A percentile compares a stretch with the other conserved stretches of the same genome.
These are phyloP conservation scores for Microplitis manilae DNA, from an alignment of 2,888 invertebrate species.

Conservation along the genomic window DNA sequence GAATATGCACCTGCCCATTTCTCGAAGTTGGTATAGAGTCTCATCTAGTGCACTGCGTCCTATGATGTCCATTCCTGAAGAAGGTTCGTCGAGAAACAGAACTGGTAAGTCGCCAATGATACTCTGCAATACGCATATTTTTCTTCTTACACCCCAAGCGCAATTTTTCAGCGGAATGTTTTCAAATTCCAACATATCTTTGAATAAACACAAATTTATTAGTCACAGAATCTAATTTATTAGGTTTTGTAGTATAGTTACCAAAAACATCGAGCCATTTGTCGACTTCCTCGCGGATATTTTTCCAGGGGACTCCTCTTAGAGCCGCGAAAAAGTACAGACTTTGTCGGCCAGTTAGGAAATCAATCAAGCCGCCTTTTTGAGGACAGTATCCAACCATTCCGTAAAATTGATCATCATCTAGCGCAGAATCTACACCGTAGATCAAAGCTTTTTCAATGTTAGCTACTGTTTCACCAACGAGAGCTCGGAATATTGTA, in stretches of 20 bases:
- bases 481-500: slow-evolving; percentile 49
- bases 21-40: slow-evolving; percentile 46
- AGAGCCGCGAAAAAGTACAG: slow-evolving; percentile 48
- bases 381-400: slow-evolving; percentile 54
- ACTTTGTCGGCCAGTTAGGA: slow-evolving; percentile 52
- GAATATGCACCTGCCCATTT: slow-evolving; percentile 49
- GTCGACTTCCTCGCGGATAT: slow-evolving; percentile 49
- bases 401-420: slow-evolving; percentile 46
- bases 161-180: slow-evolving; percentile 47
- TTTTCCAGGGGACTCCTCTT: slow-evolving; percentile 50
- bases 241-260: slow-evolving; percentile 18
- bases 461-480: slow-evolving; percentile 39
- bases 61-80: slow-evolving; percentile 50
- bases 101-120: slow-evolving; percentile 52
- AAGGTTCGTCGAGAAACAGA: slow-evolving; percentile 52
- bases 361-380: slow-evolving; percentile 48
- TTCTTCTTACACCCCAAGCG: slow-evolving; percentile 48
- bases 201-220: neutral
- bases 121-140: slow-evolving; percentile 50
- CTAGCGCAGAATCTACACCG: slow-evolving; percentile 35
- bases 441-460: slow-evolving; percentile 45
- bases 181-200: slow-evolving; percentile 54
- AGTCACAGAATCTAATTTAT: neutral
- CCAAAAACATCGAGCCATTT: slow-evolving; percentile 54
- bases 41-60: slow-evolving; percentile 49